A percentile compares a stretch with the other conserved stretches of the same genome.
Evolutionary conservation across 2,888 invertebrate genomes (phyloP).

Genomic region (Colletes collaris): DNA sequence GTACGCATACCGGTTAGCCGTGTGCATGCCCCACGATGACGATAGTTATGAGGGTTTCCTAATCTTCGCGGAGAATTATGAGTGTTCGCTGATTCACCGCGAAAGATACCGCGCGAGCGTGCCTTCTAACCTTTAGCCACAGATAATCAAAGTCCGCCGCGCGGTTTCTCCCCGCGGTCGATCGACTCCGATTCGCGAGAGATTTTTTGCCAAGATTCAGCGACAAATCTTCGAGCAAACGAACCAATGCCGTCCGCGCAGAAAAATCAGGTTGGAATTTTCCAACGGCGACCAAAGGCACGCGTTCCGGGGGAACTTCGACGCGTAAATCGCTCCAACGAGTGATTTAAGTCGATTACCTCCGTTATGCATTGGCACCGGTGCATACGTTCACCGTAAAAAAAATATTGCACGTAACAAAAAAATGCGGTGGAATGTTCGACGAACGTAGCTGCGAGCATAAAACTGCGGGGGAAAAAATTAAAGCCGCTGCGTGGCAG

Average conservation of each 20-base stretch:
- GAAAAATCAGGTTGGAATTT: constrained; percentile 9
- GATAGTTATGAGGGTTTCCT: constrained; percentile 63
- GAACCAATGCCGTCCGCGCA: neutral
- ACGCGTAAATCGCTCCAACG: neutral
- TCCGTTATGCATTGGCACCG: neutral
- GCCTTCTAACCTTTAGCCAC: constrained; percentile 54
- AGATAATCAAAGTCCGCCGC: constrained; percentile 36
- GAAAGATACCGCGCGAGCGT: constrained; percentile 15
- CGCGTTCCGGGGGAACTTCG: neutral
- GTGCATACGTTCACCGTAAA: too few species aligned
- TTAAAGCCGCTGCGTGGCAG: constrained; percentile 36
- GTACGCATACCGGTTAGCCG: constrained; percentile 21
- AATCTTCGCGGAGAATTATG: constrained; percentile 58
- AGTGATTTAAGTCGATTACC: constrained; percentile 21
- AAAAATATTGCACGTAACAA: neutral
- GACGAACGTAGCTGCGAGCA: neutral
- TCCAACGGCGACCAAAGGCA: neutral
- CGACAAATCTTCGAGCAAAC: neutral
- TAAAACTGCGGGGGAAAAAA: constrained; percentile 26
- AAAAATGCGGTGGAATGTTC: constrained; percentile 16
- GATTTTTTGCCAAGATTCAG: neutral
- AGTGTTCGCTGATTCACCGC: constrained; percentile 34
- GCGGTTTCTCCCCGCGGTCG: constrained; percentile 11
- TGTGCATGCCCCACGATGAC: constrained; percentile 41
- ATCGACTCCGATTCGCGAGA: constrained; percentile 27